Evolutionary conservation across 2,113 vertebrate genomes (phyloP).

Genomic region (Dermatemys mawii): DNA sequence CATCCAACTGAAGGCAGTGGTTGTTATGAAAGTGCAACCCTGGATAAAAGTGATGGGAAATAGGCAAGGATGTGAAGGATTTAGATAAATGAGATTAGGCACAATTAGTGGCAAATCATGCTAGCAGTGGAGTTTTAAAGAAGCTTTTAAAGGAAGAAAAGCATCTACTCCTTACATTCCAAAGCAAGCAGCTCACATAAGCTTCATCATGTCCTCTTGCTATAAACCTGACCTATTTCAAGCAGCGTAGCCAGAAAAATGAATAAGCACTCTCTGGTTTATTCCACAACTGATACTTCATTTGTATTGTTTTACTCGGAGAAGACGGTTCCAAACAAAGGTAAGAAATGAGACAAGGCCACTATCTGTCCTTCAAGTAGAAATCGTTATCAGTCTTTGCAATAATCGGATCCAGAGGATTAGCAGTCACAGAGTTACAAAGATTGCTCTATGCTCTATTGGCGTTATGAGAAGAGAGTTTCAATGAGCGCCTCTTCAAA

Average conservation of each 20-base stretch:
- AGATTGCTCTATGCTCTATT: constrained; percentile 18
- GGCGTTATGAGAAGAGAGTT: constrained; percentile 53
- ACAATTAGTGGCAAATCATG: not conserved
- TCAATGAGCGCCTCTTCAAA: constrained; percentile 45
- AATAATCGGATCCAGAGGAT: constrained; percentile 51
- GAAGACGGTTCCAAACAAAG: not conserved
- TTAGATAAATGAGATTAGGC: constrained; percentile 17
- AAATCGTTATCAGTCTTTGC: constrained; percentile 31
- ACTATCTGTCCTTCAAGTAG: constrained; percentile 12
- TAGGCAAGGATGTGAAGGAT: not conserved
- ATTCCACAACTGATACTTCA: not conserved
- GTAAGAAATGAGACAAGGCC: constrained; percentile 12
- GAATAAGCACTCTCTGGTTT: not conserved
- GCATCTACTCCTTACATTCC: not conserved
- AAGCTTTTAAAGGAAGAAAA: not conserved
- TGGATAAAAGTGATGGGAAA: constrained; percentile 7
- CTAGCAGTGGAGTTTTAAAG: not conserved
- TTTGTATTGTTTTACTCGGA: not conserved
- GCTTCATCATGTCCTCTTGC: not conserved
- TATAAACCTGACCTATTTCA: not conserved
- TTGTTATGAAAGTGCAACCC: not conserved
- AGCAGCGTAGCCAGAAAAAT: not conserved
- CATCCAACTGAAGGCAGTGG: not conserved
- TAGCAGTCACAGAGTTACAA: constrained; percentile 41
- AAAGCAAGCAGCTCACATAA: not conserved